Evolutionary conservation across 2,888 invertebrate species (phyloP).

Genomic region (Ommatoiulus sabulosus): DNA sequence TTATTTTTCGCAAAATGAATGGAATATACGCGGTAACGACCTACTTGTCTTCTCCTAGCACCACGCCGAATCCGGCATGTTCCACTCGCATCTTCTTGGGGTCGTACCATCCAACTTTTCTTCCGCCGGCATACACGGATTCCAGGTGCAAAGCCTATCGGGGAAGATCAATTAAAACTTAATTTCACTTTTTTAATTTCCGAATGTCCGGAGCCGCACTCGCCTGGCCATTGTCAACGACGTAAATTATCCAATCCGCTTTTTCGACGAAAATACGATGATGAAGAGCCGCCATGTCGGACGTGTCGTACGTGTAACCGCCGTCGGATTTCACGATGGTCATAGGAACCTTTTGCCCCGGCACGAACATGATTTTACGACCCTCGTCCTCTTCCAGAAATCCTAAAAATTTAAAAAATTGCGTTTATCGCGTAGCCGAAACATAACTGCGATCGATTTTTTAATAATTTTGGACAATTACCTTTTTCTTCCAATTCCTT

Average conservation of each 20-base stretch:
- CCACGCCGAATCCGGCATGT: constrained; percentile 96
- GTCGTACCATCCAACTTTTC: constrained; percentile 79
- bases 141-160: constrained; percentile 77
- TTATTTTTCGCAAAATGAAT: neutral
- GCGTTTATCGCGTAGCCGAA: neutral
- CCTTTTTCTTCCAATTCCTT: constrained; percentile 78
- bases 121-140: constrained; percentile 82
- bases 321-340: constrained; percentile 98
- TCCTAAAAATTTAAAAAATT: constrained; percentile 63
- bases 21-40: constrained; percentile 58
- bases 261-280: constrained; percentile 87
- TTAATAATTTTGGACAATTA: constrained; percentile 52
- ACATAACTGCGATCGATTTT: neutral
- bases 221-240: constrained; percentile 93
- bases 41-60: constrained; percentile 91
- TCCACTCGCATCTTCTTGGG: constrained; percentile 78
- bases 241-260: constrained; percentile 90
- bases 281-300: constrained; percentile 93
- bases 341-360: constrained; percentile 81
- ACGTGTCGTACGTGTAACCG: constrained; percentile 96
- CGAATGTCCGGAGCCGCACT: constrained; percentile 61
- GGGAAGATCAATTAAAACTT: constrained; percentile 51
- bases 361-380: constrained; percentile 83
- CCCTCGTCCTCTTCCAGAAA: constrained; percentile 84
- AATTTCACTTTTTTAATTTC: constrained; percentile 15